phyloP scores from a whole-genome alignment of 2,888 invertebrate species.

The Melolontha melolontha region DNA sequence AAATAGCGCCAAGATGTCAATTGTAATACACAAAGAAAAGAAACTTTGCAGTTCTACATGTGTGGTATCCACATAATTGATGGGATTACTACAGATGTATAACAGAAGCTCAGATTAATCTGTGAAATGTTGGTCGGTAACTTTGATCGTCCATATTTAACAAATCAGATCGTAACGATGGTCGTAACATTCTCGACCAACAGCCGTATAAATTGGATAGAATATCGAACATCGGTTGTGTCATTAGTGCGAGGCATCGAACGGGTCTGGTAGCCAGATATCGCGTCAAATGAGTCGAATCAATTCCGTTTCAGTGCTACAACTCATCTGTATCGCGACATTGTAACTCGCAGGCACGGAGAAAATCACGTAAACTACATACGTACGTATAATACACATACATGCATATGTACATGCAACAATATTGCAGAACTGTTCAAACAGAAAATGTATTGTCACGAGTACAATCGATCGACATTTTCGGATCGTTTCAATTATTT shows the following conservation, averaged over 20 bases:
- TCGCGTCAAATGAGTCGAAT: constrained; percentile 38
- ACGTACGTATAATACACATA: not conserved
- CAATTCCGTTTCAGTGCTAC: constrained; percentile 35
- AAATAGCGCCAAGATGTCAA: too few species aligned
- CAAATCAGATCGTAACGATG: constrained; percentile 34
- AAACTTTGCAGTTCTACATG: too few species aligned
- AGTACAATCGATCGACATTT: constrained; percentile 10
- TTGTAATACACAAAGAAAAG: too few species aligned
- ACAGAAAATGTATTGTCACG: constrained; percentile 33
- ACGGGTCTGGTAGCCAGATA: constrained; percentile 17
- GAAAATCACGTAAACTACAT: constrained; percentile 29
- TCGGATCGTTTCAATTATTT: constrained; percentile 6
- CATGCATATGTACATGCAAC: not conserved
- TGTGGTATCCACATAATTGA: too few species aligned
- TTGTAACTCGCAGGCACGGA: constrained; percentile 10
- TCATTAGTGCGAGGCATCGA: constrained; percentile 9
- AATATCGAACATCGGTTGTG: constrained; percentile 19
- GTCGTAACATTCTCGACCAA: constrained; percentile 18
- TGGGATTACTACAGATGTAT: too few species aligned
- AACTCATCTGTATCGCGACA: constrained; percentile 28
- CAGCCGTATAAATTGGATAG: constrained; percentile 19
- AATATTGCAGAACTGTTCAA: constrained; percentile 2
- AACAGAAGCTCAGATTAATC: not conserved
- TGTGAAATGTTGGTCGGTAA: constrained; percentile 1
- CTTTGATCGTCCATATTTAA: constrained; percentile 15